Evolutionary conservation across 2,113 vertebrate genomes (phyloP).

Genomic region (Cepphus grylle): DNA sequence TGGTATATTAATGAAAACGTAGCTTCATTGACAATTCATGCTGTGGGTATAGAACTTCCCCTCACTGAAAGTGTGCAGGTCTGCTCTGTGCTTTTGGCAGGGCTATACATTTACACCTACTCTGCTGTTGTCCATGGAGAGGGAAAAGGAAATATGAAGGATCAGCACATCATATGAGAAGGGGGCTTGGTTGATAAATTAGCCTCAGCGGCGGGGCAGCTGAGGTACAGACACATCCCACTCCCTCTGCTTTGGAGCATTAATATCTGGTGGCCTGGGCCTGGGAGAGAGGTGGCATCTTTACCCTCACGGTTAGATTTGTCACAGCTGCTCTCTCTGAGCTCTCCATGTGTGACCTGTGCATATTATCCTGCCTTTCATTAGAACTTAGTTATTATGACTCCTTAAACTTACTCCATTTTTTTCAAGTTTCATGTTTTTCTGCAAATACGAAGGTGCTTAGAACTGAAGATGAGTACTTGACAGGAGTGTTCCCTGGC

Average conservation of each 20-base stretch:
- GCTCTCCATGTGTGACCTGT: rapidly evolving
- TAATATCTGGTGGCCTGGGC: no score
- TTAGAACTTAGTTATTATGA: not conserved
- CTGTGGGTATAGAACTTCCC: not conserved
- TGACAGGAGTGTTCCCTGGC: not conserved
- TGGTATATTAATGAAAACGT: not conserved
- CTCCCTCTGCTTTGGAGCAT: not conserved
- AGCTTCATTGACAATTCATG: not conserved
- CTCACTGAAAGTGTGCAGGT: not conserved
- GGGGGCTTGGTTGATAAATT: not conserved
- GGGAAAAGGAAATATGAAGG: not conserved
- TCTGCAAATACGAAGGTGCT: not conserved
- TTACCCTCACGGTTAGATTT: not conserved
- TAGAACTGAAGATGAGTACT: not conserved
- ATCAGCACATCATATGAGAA: not conserved
- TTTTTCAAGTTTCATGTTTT: not conserved
- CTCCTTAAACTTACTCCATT: not conserved
- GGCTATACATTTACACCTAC: not conserved
- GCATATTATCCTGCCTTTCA: not conserved
- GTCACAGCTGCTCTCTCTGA: not conserved
- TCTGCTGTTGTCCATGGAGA: not conserved
- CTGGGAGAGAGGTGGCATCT: not conserved
- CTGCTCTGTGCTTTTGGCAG: not conserved
- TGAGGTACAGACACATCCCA: not conserved
- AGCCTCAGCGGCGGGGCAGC: not conserved